Percentiles rank a stretch among this genome's conserved stretches.
Evolutionary conservation across 1,140 invertebrate genomes (phyloP).

Genomic region (Pissodes strobi): DNA sequence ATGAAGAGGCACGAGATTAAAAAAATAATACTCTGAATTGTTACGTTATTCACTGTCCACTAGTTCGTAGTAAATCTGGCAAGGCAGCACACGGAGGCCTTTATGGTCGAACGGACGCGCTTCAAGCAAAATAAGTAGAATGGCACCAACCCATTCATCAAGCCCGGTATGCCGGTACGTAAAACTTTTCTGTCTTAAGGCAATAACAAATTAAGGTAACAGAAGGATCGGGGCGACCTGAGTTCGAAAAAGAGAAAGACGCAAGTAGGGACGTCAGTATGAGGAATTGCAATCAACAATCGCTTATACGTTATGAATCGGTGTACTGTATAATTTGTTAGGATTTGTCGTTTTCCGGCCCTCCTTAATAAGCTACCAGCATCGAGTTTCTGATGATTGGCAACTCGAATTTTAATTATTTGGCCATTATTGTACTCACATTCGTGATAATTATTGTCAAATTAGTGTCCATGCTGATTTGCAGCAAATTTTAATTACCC

Average conservation of each 20-base stretch:
- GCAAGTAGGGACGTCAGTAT: neutral
- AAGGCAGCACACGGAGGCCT: neutral
- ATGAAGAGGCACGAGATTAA: too few species aligned
- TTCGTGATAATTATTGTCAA: too few species aligned
- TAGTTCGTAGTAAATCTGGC: neutral
- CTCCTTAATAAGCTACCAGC: neutral
- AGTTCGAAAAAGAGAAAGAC: neutral
- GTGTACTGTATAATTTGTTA: neutral
- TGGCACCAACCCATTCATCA: slow-evolving; percentile 7
- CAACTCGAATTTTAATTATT: too few species aligned
- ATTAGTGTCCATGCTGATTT: too few species aligned
- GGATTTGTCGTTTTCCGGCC: neutral
- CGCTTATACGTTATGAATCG: neutral
- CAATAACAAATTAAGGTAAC: neutral
- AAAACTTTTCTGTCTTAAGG: slow-evolving; percentile 7
- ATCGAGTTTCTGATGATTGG: neutral
- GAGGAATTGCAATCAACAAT: slow-evolving; percentile 4
- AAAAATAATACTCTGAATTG: too few species aligned
- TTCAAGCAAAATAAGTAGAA: slow-evolving; percentile 1
- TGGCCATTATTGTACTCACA: too few species aligned
- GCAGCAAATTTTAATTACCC: too few species aligned
- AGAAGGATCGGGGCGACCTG: neutral
- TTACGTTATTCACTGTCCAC: too few species aligned
- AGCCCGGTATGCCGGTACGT: neutral
- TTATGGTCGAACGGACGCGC: slow-evolving; percentile 1